Evolutionary conservation across 2,113 vertebrate genomes (phyloP).

Genomic region (Rissa tridactyla): DNA sequence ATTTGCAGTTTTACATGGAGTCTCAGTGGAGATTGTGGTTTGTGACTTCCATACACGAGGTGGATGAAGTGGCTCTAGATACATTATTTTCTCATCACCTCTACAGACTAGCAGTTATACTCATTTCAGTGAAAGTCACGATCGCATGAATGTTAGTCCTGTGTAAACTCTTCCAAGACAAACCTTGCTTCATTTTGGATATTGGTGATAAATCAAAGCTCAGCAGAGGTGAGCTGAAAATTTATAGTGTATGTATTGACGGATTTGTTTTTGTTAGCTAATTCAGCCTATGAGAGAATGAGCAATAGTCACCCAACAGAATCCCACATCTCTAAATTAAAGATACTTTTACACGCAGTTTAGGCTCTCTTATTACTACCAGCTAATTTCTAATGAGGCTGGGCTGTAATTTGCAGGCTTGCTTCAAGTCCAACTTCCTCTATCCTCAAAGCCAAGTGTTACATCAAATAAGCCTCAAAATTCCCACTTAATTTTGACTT

Average conservation of each 20-base stretch:
- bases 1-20: background rate
- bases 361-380: conserved; percentile 27
- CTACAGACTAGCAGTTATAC: background rate
- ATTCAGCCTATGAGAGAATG: background rate
- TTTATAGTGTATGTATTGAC: background rate
- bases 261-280: background rate
- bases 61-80: background rate
- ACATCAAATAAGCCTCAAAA: conserved; percentile 63
- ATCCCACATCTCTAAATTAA: conserved; percentile 43
- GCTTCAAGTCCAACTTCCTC: conserved; percentile 60
- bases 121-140: background rate
- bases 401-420: conserved; percentile 59
- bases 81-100: background rate
- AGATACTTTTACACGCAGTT: conserved; percentile 24
- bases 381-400: conserved; percentile 57
- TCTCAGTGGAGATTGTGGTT: background rate
- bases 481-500: conserved; percentile 63
- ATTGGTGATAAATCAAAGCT: conserved; percentile 4
- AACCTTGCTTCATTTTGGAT: background rate
- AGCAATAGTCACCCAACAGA: conserved; percentile 8
- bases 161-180: conserved; percentile 7
- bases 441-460: conserved; percentile 46
- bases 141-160: background rate
- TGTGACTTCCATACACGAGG: background rate
- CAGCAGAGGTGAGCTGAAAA: background rate